Conservation (phyloP, 2,113 vertebrate genomes). For the Notothenia rossii region DNA sequence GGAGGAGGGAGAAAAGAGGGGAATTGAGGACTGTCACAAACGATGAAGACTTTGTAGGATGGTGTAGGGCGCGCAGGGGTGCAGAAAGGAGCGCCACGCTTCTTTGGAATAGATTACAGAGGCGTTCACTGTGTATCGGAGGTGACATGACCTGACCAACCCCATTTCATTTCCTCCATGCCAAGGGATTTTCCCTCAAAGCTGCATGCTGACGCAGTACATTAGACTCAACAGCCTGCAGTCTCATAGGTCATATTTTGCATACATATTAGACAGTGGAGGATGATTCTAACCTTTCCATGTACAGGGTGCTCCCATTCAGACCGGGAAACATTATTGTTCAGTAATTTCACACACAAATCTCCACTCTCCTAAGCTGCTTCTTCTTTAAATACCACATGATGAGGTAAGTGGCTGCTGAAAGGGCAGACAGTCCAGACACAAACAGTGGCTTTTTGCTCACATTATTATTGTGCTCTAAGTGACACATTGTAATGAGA, state of each 20-base stretch:
- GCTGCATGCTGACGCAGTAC: constrained; percentile 71
- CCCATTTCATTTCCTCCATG: constrained; percentile 63
- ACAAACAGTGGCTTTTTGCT: constrained; percentile 47
- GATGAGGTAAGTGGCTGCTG: constrained; percentile 60
- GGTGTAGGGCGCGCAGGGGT: constrained; percentile 32
- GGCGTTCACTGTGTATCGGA: constrained; percentile 53
- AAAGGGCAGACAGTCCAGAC: constrained; percentile 61
- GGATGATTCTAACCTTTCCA: constrained; percentile 81
- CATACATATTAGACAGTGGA: constrained; percentile 80
- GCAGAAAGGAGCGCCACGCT: constrained; percentile 13
- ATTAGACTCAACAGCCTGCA: constrained; percentile 72
- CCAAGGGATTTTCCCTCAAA: constrained; percentile 70
- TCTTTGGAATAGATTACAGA: constrained; percentile 65
- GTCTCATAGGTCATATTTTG: constrained; percentile 83
- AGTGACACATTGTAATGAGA: constrained; percentile 44
- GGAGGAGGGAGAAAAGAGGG: constrained; percentile 16
- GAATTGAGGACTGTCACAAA: constrained; percentile 43
- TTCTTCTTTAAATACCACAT: constrained; percentile 68
- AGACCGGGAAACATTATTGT: constrained; percentile 72
- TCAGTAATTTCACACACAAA: constrained; percentile 66
- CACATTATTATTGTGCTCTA: constrained; percentile 8
- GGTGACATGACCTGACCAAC: constrained; percentile 65
- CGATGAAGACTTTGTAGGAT: constrained; percentile 55
- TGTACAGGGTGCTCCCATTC: constrained; percentile 70
- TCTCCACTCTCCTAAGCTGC: constrained; percentile 37